Evolutionary conservation across 2,113 vertebrate genomes (phyloP), one percentile per base, ranked within the genome.

Genomic region (Centropristis striata): DNA sequence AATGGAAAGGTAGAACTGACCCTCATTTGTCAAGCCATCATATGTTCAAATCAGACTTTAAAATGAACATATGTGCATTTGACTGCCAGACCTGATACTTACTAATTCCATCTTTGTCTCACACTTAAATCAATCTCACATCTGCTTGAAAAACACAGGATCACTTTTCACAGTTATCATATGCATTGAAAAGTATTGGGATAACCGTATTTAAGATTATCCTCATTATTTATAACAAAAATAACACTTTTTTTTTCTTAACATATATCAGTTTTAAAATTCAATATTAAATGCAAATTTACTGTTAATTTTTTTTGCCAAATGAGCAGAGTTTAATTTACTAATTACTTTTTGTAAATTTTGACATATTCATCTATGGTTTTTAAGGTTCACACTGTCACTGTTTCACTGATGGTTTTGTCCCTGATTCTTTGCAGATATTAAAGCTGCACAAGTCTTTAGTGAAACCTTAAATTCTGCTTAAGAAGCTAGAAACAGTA

Each of bases 401-500:
- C 44, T 32, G 16, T 12, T 60, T n/a, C 8, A 1, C 8, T 28
- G 13, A 50, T 23, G 8, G 42, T 61, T 65, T 71, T 39, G 15
- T 32, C 51, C 18, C 78, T 47, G 18, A 46, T 46, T 72, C 20
- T 51, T 32, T 39, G 50, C 53, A 39, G 54, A 53, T 71, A 32
- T 72, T 59, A 67, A 81, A 72, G 44, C 42, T 23, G 44, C 46
- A 11, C 0, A 21, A 72, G 55, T 36, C 32, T 63, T 63, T 55
- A 1, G 71, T 58, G 27, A 60, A n/a, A n/a, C n/a, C n/a, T n/a
- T n/a, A 63, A 65, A 57, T 55, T 79, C 14, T 44, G 46, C 77
- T 78, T 12, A 61, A 86, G 79, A 71, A 82, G 65, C 41, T 39
- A 41, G 59, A 85, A 86, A 72, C 32, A 72, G 78, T 84, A 71